Evolutionary conservation across 2,113 vertebrate species (phyloP).

Genomic region (Myrmophylax atrothorax): DNA sequence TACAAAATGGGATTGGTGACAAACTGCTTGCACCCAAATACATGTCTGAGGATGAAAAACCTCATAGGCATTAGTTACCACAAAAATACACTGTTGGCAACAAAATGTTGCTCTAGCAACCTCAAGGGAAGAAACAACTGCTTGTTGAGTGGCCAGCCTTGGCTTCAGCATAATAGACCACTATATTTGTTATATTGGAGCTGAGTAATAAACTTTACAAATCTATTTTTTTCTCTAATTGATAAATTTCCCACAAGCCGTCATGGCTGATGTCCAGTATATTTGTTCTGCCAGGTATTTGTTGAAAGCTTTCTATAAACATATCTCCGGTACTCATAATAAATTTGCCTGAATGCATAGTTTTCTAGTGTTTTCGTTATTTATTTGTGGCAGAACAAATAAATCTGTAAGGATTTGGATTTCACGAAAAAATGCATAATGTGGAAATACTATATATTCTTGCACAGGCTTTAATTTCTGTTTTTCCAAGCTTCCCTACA

Average conservation of each 20-base stretch:
- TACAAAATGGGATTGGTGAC: neutral
- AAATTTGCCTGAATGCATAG: neutral
- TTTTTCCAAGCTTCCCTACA: neutral
- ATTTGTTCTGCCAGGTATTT: neutral
- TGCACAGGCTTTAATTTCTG: neutral
- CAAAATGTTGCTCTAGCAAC: neutral
- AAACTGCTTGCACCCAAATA: neutral
- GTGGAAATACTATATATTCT: neutral
- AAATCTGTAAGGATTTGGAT: neutral
- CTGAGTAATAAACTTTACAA: neutral
- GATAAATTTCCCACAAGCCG: neutral
- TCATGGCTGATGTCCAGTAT: neutral
- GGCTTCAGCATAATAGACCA: neutral
- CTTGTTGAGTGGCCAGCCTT: neutral
- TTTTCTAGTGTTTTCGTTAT: neutral
- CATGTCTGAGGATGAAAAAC: neutral
- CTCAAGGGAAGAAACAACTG: neutral
- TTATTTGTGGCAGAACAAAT: neutral
- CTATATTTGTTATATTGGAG: neutral
- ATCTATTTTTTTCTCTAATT: neutral
- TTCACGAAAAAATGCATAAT: neutral
- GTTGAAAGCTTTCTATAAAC: neutral
- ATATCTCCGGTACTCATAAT: neutral
- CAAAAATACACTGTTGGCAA: neutral
- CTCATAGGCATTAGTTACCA: neutral